Evolutionary conservation across 2,797 vertebrate species (phyloP).

Genomic region (Manis javanica): DNA sequence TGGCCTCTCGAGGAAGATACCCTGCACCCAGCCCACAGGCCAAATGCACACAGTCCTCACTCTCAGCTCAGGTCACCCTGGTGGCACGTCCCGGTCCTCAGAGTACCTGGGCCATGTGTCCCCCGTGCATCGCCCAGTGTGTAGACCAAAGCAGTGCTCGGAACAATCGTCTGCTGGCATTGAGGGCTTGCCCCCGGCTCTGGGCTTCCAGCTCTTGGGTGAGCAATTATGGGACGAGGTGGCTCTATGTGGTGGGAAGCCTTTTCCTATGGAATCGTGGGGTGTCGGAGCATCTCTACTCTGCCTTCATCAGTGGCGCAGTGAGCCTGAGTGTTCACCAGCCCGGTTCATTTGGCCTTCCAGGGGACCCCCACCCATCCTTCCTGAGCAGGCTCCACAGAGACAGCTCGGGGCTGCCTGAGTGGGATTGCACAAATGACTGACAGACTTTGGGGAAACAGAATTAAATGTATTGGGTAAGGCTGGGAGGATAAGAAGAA

Average conservation of each 20-base stretch:
- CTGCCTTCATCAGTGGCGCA: neutral
- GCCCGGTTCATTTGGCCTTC: neutral
- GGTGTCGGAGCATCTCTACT: neutral
- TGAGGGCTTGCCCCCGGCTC: no score
- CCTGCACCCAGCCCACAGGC: neutral
- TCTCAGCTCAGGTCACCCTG: neutral
- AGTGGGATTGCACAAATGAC: neutral
- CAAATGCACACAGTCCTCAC: neutral
- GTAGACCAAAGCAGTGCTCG: neutral
- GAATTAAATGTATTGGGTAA: neutral
- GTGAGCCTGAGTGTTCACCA: neutral
- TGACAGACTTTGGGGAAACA: neutral
- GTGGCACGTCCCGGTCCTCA: neutral
- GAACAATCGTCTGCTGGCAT: accelerated
- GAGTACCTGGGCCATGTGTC: neutral
- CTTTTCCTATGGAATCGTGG: neutral
- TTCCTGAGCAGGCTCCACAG: neutral
- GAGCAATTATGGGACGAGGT: neutral
- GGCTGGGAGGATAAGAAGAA: no score
- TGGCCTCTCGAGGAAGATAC: neutral
- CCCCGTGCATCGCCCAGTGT: accelerated
- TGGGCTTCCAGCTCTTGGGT: neutral
- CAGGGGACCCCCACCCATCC: neutral
- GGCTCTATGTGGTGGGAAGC: neutral
- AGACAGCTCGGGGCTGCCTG: neutral